Evolutionary conservation across 2,113 vertebrate species (phyloP), one percentile per base, ranked within the genome.

Genomic region (Cairina moschata): DNA sequence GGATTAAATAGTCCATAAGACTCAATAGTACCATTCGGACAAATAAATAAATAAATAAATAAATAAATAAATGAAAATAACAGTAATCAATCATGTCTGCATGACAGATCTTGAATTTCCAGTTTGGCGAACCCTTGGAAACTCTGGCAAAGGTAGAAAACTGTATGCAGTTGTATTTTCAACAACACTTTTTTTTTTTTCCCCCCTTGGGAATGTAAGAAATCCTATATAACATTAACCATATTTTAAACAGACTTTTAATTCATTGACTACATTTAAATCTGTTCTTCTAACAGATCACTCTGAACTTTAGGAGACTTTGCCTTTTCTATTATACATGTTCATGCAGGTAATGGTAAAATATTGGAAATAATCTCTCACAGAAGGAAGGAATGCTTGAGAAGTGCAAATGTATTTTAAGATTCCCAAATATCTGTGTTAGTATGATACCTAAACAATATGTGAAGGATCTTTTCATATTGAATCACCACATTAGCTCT

Each of bases 381-480:
- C 44, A 28, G n/a, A 85, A 63, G 5, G 71, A 78, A 58, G 40
- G 10, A 67, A 63, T 28, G 4, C 9, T 86, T 87, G 15, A 72
- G 38, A 92, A 85, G 25, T 22, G 18, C 34, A 55, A 89, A 82
- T 48, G 11, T 85, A 46, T 67, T 67, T 75, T 62, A 65, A 88
- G 26, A 48, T 78, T 86, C 23, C 2, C 62, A 87, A 87, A 79
- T 60, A 84, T 4, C 80, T 55, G 74, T 26, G 32, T 84, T 88
- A 96, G 86, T 80, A 56, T 66, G 7, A 46, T 54, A 52, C 25
- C 66, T 79, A 92, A 96, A 83, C 63, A 74, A 90, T 88, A 96
- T 60, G 13, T 92, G 84, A 97, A 31, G 58, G 94, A 32, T 79
- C 9, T 91, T 84, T 91, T 71, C 46, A 46, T 86, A 86, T 18